Percentiles rank a stretch among this genome's conserved stretches.
These are phyloP conservation scores for Spizella passerina DNA, from an alignment of 2,797 vertebrate genomes.

Conservation along the genomic window DNA sequence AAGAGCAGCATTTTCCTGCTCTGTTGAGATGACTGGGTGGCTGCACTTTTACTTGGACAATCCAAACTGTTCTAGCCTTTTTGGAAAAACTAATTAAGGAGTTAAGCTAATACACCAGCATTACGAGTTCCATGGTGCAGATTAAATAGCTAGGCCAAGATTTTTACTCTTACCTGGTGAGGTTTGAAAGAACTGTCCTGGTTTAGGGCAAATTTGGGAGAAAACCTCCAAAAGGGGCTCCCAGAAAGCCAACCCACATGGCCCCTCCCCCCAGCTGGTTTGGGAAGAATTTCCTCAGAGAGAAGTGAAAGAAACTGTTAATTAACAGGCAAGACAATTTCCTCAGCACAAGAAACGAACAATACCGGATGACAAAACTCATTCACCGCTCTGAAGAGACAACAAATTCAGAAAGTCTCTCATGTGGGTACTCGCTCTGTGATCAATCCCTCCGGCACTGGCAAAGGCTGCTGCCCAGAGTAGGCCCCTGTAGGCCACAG, in stretches of 20 bases:
- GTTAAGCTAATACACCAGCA: not conserved
- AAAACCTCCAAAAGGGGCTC: not conserved
- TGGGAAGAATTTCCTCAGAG: not conserved
- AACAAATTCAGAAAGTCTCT: not conserved
- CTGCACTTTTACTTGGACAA: not conserved
- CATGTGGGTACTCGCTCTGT: not conserved
- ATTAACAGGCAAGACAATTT: not conserved
- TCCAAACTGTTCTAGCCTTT: not conserved
- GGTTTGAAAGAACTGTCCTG: not conserved
- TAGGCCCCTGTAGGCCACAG: not conserved
- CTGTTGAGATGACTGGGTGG: not conserved
- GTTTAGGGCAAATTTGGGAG: not conserved
- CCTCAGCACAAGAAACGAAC: not conserved
- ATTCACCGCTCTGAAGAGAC: fast-evolving
- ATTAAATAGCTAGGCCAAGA: not conserved
- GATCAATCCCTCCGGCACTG: not conserved
- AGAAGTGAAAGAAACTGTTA: not conserved
- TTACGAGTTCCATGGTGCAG: not conserved
- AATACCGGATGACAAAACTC: not conserved
- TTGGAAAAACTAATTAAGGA: not conserved
- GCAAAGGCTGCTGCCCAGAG: not conserved
- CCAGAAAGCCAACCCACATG: not conserved
- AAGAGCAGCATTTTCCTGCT: not conserved
- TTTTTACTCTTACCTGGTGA: not conserved
- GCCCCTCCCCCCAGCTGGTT: not conserved